A percentile compares a stretch with the other conserved stretches of the same genome.
phyloP scores from a whole-genome alignment of 2,113 vertebrate species.

The Pangasianodon gigas region DNA sequence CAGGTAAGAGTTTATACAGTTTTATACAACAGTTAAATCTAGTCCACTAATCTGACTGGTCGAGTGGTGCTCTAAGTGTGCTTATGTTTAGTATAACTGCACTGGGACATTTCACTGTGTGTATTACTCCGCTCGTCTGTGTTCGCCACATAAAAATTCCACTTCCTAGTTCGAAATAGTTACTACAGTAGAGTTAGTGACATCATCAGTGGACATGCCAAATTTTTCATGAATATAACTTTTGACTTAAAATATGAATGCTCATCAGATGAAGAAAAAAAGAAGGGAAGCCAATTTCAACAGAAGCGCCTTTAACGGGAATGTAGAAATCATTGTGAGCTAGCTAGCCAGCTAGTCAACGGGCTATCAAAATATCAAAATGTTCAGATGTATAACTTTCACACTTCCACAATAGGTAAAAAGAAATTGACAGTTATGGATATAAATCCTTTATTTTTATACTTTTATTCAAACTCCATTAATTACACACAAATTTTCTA shows the following conservation, averaged over 20 bases:
- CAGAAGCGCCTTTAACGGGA: neutral
- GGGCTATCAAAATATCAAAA: neutral
- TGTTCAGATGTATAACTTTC: neutral
- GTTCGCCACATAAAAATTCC: neutral
- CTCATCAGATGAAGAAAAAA: neutral
- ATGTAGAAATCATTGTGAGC: neutral
- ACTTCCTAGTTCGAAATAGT: neutral
- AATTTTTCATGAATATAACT: neutral
- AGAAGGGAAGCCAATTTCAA: neutral
- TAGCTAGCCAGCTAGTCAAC: neutral
- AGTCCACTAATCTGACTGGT: neutral
- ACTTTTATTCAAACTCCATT: neutral
- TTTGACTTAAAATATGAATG: neutral
- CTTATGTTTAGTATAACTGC: neutral
- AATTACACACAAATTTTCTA: neutral
- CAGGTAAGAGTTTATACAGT: neutral
- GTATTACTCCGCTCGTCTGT: neutral
- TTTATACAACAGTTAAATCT: neutral
- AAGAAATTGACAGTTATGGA: neutral
- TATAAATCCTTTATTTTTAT: neutral
- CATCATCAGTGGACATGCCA: neutral
- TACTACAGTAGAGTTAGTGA: neutral
- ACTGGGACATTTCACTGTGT: neutral
- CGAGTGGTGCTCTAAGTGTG: neutral
- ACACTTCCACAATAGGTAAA: neutral